These are phyloP conservation scores for Amazona guildingii DNA, from an alignment of 2,113 vertebrate species.

Conservation along the genomic window DNA sequence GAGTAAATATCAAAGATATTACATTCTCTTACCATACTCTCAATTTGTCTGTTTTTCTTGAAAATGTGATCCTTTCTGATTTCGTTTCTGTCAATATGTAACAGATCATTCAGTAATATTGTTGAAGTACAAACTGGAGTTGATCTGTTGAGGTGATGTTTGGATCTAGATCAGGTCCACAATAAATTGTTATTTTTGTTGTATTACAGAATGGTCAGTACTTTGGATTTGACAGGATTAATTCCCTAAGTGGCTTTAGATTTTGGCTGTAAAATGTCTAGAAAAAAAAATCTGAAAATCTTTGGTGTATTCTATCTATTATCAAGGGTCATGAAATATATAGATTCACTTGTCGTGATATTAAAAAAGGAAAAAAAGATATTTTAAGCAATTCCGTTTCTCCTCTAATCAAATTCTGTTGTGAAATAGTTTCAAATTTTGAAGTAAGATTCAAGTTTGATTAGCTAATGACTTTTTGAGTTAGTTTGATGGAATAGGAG, in stretches of 20 bases:
- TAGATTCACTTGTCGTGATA: not conserved
- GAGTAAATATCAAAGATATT: not conserved
- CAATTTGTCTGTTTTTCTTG: not conserved
- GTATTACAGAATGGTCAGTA: not conserved
- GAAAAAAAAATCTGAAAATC: not conserved
- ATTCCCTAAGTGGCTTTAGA: not conserved
- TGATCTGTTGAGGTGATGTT: not conserved
- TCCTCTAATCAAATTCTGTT: not conserved
- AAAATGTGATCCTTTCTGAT: not conserved
- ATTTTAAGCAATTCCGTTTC: not conserved
- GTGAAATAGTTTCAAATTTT: not conserved
- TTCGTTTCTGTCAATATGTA: not conserved
- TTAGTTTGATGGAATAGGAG: not conserved
- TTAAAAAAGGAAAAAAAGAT: not conserved
- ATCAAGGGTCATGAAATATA: not conserved
- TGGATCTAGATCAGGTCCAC: not conserved
- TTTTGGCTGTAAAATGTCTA: not conserved
- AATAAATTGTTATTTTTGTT: not conserved
- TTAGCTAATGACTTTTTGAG: not conserved
- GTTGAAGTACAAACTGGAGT: not conserved
- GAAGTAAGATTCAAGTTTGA: not conserved
- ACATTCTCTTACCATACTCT: not conserved
- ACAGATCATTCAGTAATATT: not conserved
- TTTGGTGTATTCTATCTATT: not conserved
- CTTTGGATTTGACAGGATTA: not conserved